These are phyloP conservation scores for Danaus chrysippus DNA, from an alignment of 2,888 invertebrate species.

Conservation along the genomic window DNA sequence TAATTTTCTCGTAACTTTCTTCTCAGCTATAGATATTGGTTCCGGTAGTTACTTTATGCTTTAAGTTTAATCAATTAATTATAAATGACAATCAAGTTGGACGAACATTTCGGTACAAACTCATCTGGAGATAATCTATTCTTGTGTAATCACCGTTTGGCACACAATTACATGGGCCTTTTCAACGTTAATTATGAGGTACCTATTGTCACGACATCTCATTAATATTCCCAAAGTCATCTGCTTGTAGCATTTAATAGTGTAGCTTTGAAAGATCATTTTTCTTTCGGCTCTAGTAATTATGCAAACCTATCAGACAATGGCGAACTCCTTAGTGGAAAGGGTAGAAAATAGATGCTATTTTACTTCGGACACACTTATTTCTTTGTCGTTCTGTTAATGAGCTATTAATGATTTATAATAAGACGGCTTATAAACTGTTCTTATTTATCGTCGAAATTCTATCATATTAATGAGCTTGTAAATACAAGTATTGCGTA, in stretches of 20 bases:
- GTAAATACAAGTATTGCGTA: no score
- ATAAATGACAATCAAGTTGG: not conserved
- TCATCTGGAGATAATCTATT: not conserved
- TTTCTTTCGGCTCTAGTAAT: not conserved
- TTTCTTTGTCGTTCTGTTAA: no score
- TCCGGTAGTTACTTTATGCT: not conserved
- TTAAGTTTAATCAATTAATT: no score
- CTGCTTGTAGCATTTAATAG: not conserved
- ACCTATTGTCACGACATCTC: slow-evolving; percentile 4
- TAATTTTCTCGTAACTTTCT: slow-evolving; percentile 12
- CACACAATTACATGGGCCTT: not conserved
- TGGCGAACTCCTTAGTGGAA: no score
- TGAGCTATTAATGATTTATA: no score
- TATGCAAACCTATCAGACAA: not conserved
- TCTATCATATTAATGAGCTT: no score
- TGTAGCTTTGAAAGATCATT: slow-evolving; percentile 6
- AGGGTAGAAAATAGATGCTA: no score
- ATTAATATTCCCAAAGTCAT: slow-evolving; percentile 1
- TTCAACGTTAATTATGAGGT: slow-evolving; percentile 1
- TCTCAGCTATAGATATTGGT: slow-evolving; percentile 16
- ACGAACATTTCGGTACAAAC: not conserved
- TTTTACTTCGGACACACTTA: no score
- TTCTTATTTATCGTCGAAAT: no score
- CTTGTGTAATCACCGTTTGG: not conserved
- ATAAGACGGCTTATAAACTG: no score